Conservation (phyloP, 2,888 invertebrate species). For the Tetanocera ferruginea region DNA sequence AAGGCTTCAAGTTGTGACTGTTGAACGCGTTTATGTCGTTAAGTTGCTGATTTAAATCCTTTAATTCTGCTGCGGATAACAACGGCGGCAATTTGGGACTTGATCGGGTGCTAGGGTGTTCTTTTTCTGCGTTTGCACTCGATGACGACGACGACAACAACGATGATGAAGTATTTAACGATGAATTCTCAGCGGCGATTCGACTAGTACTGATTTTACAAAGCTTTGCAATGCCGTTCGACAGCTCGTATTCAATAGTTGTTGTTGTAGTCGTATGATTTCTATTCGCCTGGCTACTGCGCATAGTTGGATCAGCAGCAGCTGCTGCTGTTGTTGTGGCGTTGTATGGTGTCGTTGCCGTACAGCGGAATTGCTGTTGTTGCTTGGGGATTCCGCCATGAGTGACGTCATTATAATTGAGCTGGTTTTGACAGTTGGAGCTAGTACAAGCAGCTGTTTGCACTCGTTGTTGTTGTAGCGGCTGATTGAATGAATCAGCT, state of each 20-base stretch:
- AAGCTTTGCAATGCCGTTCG: slow-evolving; percentile 62
- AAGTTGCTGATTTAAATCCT: slow-evolving; percentile 47
- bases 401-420: slow-evolving; percentile 47
- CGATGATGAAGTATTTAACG: slow-evolving; percentile 40
- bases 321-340: slow-evolving; percentile 36
- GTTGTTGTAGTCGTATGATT: slow-evolving; percentile 67
- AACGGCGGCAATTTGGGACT: slow-evolving; percentile 45
- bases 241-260: slow-evolving; percentile 67
- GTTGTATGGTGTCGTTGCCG: slow-evolving; percentile 39
- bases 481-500: slow-evolving; percentile 55
- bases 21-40: slow-evolving; percentile 46
- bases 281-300: slow-evolving; percentile 54
- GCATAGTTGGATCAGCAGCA: slow-evolving; percentile 43
- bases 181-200: slow-evolving; percentile 57
- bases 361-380: slow-evolving; percentile 45
- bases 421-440: slow-evolving; percentile 38
- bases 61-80: slow-evolving; percentile 46
- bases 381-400: slow-evolving; percentile 50
- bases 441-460: slow-evolving; percentile 42
- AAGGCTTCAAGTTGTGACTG: background rate
- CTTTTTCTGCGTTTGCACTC: slow-evolving; percentile 50
- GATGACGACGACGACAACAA: slow-evolving; percentile 53
- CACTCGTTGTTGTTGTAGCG: slow-evolving; percentile 18
- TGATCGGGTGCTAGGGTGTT: slow-evolving; percentile 40
- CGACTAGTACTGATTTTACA: slow-evolving; percentile 67